Conservation (phyloP, 1,140 invertebrate species). For the Patella vulgata region DNA sequence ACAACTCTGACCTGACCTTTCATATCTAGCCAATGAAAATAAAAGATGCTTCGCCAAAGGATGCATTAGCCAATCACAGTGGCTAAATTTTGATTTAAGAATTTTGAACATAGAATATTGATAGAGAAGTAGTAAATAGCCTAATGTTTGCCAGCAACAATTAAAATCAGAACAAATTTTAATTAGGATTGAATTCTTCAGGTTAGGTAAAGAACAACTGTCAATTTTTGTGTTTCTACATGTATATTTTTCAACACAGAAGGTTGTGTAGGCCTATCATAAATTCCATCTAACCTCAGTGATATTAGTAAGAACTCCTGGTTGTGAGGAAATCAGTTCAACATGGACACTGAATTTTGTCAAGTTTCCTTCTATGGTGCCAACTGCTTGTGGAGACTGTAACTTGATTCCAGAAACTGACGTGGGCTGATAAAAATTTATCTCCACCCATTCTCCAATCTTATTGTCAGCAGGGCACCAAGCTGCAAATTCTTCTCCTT, state of each 20-base stretch:
- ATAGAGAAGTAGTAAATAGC: too few species aligned
- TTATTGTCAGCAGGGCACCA: slow-evolving; percentile 28
- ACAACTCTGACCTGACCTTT: too few species aligned
- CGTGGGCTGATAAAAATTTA: slow-evolving; percentile 21
- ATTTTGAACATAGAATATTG: too few species aligned
- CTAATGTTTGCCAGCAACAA: too few species aligned
- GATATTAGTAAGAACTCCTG: slow-evolving; percentile 14
- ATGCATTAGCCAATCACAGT: too few species aligned
- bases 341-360: slow-evolving; percentile 20
- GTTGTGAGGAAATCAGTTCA: slow-evolving; percentile 14
- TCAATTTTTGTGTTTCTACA: neutral
- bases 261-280: neutral
- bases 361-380: slow-evolving; percentile 2
- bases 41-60: too few species aligned
- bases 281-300: neutral
- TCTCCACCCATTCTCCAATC: slow-evolving; percentile 32
- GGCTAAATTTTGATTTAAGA: too few species aligned
- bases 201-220: neutral
- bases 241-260: neutral
- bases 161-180: too few species aligned
- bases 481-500: slow-evolving; percentile 20
- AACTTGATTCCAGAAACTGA: slow-evolving; percentile 18
- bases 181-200: too few species aligned
- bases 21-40: too few species aligned
- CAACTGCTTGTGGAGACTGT: slow-evolving; percentile 15